A percentile compares a stretch with the other conserved stretches of the same genome.
These are phyloP conservation scores for Drosophila subobscura DNA, from an alignment of 1,140 invertebrate genomes.

Conservation along the genomic window DNA sequence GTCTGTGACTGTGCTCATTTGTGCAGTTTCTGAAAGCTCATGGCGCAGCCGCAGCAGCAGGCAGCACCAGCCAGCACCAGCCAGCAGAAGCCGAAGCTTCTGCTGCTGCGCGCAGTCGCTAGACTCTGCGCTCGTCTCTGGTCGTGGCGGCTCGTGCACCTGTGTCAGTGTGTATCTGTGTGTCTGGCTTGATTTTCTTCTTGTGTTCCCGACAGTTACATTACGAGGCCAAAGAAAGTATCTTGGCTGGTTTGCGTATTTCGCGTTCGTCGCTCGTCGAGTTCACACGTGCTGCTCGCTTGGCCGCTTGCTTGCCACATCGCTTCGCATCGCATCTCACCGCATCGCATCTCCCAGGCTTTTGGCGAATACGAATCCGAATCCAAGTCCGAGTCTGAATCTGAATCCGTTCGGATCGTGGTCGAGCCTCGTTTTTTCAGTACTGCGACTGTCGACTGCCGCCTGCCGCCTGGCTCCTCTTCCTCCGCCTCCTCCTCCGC, in stretches of 20 bases:
- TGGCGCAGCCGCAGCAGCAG: slow-evolving; percentile 30
- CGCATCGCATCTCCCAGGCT: too few relatives aligned
- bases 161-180: slow-evolving; percentile 4
- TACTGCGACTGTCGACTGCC: not conserved
- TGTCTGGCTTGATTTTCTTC: slow-evolving; percentile 38
- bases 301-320: too few relatives aligned
- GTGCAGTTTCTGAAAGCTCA: slow-evolving; percentile 43
- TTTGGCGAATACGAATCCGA: too few relatives aligned
- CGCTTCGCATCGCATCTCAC: too few relatives aligned
- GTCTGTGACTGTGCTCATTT: slow-evolving; percentile 65
- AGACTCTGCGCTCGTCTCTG: slow-evolving; percentile 4
- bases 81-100: not conserved
- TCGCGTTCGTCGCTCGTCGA: slow-evolving; percentile 82
- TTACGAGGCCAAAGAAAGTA: slow-evolving; percentile 84
- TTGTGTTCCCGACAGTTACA: slow-evolving; percentile 79
- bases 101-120: slow-evolving; percentile 7
- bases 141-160: not conserved
- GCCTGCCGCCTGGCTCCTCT: not conserved
- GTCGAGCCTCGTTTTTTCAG: too few relatives aligned
- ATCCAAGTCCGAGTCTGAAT: too few relatives aligned
- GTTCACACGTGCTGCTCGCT: slow-evolving; percentile 78
- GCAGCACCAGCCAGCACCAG: not conserved
- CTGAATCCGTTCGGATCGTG: too few relatives aligned
- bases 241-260: slow-evolving; percentile 81
- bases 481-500: slow-evolving; percentile 6